phyloP scores from a whole-genome alignment of 2,888 invertebrate species.

The Hipparchia sbordonii region DNA sequence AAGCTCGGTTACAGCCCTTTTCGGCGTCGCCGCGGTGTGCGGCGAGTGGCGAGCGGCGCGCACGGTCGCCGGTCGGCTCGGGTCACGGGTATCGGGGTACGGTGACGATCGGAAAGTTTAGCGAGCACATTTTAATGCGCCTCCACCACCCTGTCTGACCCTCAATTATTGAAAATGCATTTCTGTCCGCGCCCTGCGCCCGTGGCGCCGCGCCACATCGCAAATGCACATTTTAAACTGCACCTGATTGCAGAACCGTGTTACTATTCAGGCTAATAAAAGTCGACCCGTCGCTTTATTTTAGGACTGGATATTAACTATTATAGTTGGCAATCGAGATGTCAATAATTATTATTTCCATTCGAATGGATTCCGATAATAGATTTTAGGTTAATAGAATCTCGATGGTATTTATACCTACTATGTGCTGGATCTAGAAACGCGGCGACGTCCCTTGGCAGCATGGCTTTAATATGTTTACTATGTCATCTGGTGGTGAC shows the following conservation, averaged over 20 bases:
- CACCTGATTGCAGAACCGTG: conserved; percentile 80
- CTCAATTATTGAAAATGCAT: conserved; percentile 83
- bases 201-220: conserved; percentile 62
- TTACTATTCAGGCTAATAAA: conserved; percentile 69
- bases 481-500: too few species aligned
- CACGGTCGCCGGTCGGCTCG: conserved; percentile 4
- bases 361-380: neutral
- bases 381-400: neutral
- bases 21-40: conserved; percentile 21
- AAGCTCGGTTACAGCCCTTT: neutral
- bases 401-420: neutral
- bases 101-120: conserved; percentile 68
- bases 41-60: neutral
- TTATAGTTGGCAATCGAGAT: conserved; percentile 17
- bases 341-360: conserved; percentile 4
- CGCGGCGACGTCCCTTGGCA: too few species aligned
- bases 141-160: conserved; percentile 79
- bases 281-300: conserved; percentile 74
- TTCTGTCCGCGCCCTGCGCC: conserved; percentile 74
- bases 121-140: conserved; percentile 70
- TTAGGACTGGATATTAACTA: conserved; percentile 56
- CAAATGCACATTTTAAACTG: conserved; percentile 83
- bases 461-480: too few species aligned
- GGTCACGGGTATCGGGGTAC: neutral
- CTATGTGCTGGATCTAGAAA: too few species aligned